Conservation (phyloP, 2,888 invertebrate genomes). For the Polyploca ridens region DNA sequence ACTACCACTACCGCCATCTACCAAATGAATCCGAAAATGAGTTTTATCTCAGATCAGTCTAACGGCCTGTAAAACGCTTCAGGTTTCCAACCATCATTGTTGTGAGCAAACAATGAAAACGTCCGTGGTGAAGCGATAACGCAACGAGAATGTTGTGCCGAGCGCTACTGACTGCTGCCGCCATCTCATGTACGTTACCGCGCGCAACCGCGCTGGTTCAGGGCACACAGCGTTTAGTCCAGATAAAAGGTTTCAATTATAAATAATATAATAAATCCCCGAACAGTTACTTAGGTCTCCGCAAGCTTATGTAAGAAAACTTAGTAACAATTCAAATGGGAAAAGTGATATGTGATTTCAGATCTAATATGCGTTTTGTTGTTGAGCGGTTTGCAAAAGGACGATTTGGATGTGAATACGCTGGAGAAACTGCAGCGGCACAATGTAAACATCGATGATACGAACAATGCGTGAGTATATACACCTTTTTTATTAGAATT, state of each 20-base stretch:
- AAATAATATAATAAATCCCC: conserved; percentile 36
- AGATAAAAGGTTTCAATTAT: conserved; percentile 74
- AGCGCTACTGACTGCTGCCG: conserved; percentile 59
- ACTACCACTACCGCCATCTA: conserved; percentile 7
- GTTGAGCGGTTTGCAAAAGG: conserved; percentile 73
- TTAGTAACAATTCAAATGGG: neutral
- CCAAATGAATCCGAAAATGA: neutral
- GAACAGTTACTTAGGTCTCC: neutral
- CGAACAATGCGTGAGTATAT: conserved; percentile 67
- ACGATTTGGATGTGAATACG: conserved; percentile 63
- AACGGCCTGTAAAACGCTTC: conserved; percentile 5
- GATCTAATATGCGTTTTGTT: conserved; percentile 75
- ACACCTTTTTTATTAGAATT: conserved; percentile 12
- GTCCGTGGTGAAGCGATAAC: conserved; percentile 51
- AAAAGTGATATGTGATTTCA: conserved; percentile 49
- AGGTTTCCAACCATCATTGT: conserved; percentile 17
- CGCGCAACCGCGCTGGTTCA: conserved; percentile 57
- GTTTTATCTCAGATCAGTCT: neutral
- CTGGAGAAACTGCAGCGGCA: conserved; percentile 64
- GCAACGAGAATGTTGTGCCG: conserved; percentile 66
- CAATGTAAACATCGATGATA: conserved; percentile 67
- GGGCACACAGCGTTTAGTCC: conserved; percentile 58
- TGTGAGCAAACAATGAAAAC: conserved; percentile 39
- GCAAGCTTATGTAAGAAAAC: neutral
- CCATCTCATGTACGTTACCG: conserved; percentile 77